phyloP scores from a whole-genome alignment of 2,797 vertebrate species.

The Ambastaia sidthimunki region DNA sequence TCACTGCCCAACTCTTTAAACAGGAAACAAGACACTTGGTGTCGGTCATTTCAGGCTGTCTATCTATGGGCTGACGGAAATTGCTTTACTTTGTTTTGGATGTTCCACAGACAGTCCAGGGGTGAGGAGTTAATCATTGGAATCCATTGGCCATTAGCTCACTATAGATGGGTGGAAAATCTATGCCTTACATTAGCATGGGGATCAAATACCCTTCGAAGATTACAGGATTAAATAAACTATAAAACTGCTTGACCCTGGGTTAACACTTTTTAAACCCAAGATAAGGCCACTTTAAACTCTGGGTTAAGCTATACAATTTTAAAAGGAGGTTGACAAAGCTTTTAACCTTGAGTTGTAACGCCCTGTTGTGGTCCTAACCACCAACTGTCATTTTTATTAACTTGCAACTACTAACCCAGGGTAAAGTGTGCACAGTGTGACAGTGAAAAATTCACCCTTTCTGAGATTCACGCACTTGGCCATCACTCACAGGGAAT shows the following conservation, averaged over 20 bases:
- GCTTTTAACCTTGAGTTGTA: neutral
- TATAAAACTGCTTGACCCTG: neutral
- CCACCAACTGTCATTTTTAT: neutral
- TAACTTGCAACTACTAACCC: neutral
- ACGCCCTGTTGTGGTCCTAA: neutral
- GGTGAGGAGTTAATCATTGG: neutral
- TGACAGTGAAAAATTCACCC: neutral
- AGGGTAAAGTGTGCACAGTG: neutral
- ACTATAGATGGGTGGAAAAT: neutral
- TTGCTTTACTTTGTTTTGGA: neutral
- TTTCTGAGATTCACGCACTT: slow-evolving; percentile 36
- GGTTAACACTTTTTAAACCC: neutral
- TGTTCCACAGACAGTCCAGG: neutral
- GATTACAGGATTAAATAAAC: neutral
- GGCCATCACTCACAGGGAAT: slow-evolving; percentile 26
- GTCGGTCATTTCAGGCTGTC: slow-evolving; percentile 13
- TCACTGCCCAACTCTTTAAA: neutral
- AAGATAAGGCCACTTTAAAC: neutral
- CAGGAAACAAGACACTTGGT: slow-evolving; percentile 34
- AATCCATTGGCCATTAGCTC: neutral
- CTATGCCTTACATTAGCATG: neutral
- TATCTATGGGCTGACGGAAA: slow-evolving; percentile 21
- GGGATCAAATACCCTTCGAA: neutral
- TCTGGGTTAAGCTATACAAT: neutral
- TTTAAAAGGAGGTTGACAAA: neutral